Conservation (phyloP, 2,113 vertebrate genomes). For the Eurypyga helias region DNA sequence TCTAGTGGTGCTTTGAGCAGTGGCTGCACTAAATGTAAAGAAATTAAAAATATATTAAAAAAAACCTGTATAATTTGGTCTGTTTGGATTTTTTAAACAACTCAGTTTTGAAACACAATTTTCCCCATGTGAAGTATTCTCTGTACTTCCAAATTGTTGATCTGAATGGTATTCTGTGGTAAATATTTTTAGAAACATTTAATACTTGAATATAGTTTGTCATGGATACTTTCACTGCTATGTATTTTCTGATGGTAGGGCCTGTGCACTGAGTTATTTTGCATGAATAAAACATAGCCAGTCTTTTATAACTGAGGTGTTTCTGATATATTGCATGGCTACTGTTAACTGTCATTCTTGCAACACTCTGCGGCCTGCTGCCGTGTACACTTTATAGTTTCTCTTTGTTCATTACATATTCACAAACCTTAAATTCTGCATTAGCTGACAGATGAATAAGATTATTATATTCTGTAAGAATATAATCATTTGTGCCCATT, state of each 20-base stretch:
- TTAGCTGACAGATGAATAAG: neutral
- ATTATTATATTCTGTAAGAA: neutral
- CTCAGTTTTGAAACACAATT: neutral
- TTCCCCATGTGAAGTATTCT: neutral
- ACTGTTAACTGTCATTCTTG: neutral
- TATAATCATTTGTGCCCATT: neutral
- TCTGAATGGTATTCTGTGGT: neutral
- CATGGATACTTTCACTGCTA: neutral
- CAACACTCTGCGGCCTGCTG: neutral
- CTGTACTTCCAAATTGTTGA: neutral
- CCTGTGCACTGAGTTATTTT: conserved; percentile 3
- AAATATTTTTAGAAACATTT: neutral
- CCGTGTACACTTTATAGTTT: neutral
- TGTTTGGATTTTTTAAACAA: neutral
- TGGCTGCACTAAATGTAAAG: neutral
- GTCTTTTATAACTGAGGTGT: neutral
- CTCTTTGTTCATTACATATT: neutral
- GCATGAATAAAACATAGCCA: conserved; percentile 55
- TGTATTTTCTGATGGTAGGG: neutral
- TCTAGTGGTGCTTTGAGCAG: neutral
- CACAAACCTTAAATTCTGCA: neutral
- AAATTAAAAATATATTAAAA: neutral
- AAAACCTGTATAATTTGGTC: neutral
- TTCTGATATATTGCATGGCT: neutral
- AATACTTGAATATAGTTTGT: neutral